Conservation (phyloP, 2,113 vertebrate species). For the Lasiurus cinereus region DNA sequence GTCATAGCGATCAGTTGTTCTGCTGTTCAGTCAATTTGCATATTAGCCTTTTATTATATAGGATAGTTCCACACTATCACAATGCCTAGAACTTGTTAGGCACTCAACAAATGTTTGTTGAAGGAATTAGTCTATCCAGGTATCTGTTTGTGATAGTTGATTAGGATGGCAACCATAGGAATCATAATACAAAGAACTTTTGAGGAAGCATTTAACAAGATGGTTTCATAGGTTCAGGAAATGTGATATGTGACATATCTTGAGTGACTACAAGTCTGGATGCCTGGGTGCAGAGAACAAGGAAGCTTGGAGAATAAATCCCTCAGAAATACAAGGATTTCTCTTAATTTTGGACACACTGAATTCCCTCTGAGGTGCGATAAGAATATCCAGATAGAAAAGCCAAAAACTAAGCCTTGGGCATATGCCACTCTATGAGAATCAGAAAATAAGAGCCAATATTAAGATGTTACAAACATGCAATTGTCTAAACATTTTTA, state of each 20-base stretch:
- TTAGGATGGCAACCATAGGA: background rate
- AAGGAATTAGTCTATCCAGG: constrained; percentile 41
- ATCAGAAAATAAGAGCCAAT: background rate
- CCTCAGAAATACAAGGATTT: constrained; percentile 21
- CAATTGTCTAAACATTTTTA: background rate
- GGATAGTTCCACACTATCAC: background rate
- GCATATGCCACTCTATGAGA: background rate
- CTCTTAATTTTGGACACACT: constrained; percentile 19
- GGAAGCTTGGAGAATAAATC: background rate
- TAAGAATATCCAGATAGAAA: constrained; percentile 38
- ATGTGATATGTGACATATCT: background rate
- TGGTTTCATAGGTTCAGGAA: background rate
- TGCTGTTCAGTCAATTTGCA: too few relatives aligned
- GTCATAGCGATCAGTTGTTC: too few relatives aligned
- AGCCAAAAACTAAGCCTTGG: constrained; percentile 1
- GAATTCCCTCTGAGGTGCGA: constrained; percentile 37
- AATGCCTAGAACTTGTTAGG: background rate
- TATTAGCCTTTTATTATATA: too few relatives aligned
- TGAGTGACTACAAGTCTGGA: constrained; percentile 5
- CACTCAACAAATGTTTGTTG: constrained; percentile 17
- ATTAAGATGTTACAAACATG: constrained; percentile 34
- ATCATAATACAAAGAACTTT: constrained; percentile 36
- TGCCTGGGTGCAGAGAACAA: background rate
- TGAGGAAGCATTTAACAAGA: constrained; percentile 45
- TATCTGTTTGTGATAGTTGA: background rate